These are phyloP conservation scores for Stenodera caucasica DNA, from an alignment of 2,888 invertebrate species.

Conservation along the genomic window DNA sequence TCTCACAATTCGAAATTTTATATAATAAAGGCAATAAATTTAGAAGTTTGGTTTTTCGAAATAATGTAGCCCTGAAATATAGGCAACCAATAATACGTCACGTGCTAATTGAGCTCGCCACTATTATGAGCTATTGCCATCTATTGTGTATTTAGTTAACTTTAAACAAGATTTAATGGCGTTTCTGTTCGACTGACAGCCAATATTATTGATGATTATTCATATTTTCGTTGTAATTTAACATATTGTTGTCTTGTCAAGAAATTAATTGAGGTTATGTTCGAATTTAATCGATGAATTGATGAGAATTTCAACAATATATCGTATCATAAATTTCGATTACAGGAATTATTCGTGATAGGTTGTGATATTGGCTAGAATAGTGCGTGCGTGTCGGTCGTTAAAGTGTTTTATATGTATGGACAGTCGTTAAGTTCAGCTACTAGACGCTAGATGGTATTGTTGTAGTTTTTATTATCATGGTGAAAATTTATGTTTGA, in stretches of 20 bases:
- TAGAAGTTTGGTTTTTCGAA: too few relatives aligned
- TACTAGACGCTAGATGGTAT: slow-evolving; percentile 52
- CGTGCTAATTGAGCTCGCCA: neutral
- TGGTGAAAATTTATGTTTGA: neutral
- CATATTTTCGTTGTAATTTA: neutral
- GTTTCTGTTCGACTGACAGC: neutral
- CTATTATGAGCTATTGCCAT: too few relatives aligned
- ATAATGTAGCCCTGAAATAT: neutral
- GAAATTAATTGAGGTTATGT: too few relatives aligned
- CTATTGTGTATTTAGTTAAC: slow-evolving; percentile 1
- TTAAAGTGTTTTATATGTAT: slow-evolving; percentile 38
- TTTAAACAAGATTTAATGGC: slow-evolving; percentile 7
- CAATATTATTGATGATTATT: neutral
- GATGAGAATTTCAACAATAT: too few relatives aligned
- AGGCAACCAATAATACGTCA: neutral
- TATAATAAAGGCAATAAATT: too few relatives aligned
- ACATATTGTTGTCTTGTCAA: too few relatives aligned
- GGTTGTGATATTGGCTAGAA: slow-evolving; percentile 39
- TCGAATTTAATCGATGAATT: too few relatives aligned
- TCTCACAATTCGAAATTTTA: too few relatives aligned
- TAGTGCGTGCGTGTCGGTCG: slow-evolving; percentile 28
- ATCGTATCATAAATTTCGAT: slow-evolving; percentile 1
- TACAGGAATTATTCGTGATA: slow-evolving; percentile 33
- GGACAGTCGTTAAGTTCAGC: slow-evolving; percentile 46
- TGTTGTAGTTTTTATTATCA: slow-evolving; percentile 8